phyloP scores from a whole-genome alignment of 2,888 invertebrate species.

The Melitaea athalia region DNA sequence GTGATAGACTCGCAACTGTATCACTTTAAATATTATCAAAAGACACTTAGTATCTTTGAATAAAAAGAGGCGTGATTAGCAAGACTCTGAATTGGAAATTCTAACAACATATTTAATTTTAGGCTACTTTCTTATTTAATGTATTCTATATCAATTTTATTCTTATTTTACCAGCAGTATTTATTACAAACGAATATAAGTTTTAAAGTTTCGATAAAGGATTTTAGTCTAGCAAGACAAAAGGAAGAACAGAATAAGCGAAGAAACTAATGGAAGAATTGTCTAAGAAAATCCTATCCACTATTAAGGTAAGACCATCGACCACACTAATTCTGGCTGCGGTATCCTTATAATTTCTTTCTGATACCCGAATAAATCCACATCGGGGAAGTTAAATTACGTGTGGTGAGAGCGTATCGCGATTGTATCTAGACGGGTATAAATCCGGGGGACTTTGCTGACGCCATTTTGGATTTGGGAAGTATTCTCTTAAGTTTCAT shows the following conservation, averaged over 20 bases:
- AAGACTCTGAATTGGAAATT: no score
- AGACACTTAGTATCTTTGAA: neutral
- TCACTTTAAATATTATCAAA: slow-evolving; percentile 4
- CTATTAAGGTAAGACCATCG: slow-evolving; percentile 30
- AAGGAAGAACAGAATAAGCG: slow-evolving; percentile 13
- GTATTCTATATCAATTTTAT: no score
- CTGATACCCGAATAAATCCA: slow-evolving; percentile 71
- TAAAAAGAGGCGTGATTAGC: neutral
- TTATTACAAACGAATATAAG: no score
- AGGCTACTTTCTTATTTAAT: no score
- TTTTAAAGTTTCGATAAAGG: no score
- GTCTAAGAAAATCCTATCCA: slow-evolving; percentile 20
- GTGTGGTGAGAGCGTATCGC: slow-evolving; percentile 70
- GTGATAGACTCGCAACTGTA: slow-evolving; percentile 10
- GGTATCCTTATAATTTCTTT: slow-evolving; percentile 71
- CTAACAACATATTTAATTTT: no score
- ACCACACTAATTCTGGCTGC: slow-evolving; percentile 29
- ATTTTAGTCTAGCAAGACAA: slow-evolving; percentile 1
- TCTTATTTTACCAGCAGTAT: no score
- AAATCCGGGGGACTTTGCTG: slow-evolving; percentile 65
- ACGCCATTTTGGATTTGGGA: slow-evolving; percentile 72
- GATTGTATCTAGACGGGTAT: slow-evolving; percentile 69
- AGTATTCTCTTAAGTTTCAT: slow-evolving; percentile 80
- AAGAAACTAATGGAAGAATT: slow-evolving; percentile 16
- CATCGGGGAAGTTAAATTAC: slow-evolving; percentile 74